Base-by-base conservation (phyloP, 2,888 invertebrate species). In the Heliothis peltigera region DNA sequence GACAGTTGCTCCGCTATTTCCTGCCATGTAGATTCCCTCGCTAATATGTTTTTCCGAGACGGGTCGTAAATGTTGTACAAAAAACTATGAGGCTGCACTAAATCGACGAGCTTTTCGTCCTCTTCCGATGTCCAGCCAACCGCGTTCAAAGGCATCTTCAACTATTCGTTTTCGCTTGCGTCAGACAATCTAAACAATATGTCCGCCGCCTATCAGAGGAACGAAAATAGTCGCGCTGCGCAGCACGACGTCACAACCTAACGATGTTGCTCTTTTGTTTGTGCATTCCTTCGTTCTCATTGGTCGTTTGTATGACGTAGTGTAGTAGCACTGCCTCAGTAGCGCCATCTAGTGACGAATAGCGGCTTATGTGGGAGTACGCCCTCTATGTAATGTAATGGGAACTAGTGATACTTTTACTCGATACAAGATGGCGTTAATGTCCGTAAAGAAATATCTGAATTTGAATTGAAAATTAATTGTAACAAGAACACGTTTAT, bases 121-220 rank as follows among this genome's bases (percentile, higher is more conserved):
- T 94, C 94, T 64, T 90, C 89, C 2, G 87, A 87, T 15, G 89
- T 86, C 94, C 94, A 95, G 63, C 92, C 93, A 80, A 88, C 79
- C 51, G 93, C 91, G 75, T 92, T 88, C 85, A 93, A 88, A 87
- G 94, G 91, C 94, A 94, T 94, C 86, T 89, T 85, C 81, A 77
- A 75, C 70, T 63, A 77, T 78, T 71, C 70, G 83, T 82, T 81
- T 81, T 79, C 68, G 75, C 77, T 77, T 83, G 79, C 82, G 77
- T 82, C 84, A 89, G 84, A 77, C 75, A 70, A 79, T 79, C 80
- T 80, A 89, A 89, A 91, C 93, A 94, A 94, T 90, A 94, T 94
- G 94, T 93, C 93, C 82, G 87, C 90, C 80, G 60, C 93, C 93
- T 92, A 93, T 92, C 93, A 91, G 80, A 87, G 79, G 84, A 87